Percentiles rank a stretch among this genome's conserved stretches.
Evolutionary conservation across 1,140 invertebrate genomes (phyloP).

Genomic region (Homarus americanus): DNA sequence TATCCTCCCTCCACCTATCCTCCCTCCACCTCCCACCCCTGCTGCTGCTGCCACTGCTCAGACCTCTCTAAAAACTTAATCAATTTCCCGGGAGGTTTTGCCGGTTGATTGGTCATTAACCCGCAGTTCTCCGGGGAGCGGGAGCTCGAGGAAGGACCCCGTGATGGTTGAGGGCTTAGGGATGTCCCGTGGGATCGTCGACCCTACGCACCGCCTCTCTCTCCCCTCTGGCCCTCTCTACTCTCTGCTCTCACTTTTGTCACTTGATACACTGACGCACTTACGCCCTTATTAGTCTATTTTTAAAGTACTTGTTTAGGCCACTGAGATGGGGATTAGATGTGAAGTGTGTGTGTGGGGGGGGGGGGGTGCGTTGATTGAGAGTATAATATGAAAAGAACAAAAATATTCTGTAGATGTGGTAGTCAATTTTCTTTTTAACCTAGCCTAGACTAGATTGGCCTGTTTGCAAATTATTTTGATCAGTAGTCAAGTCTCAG

Average conservation of each 20-base stretch:
- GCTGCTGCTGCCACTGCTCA: not conserved
- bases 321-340: not conserved
- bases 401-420: too few species aligned
- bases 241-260: too few species aligned
- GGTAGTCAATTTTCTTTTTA: too few species aligned
- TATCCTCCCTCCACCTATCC: not conserved
- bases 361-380: too few species aligned
- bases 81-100: slow-evolving; percentile 44
- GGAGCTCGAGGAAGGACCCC: not conserved
- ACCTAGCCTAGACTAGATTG: too few species aligned
- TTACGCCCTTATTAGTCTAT: not conserved
- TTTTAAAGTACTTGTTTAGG: not conserved
- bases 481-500: too few species aligned
- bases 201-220: not conserved
- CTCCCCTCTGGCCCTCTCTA: too few species aligned
- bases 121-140: slow-evolving; percentile 28
- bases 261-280: not conserved
- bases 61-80: slow-evolving; percentile 23
- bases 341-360: not conserved
- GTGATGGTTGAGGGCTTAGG: not conserved
- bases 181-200: not conserved
- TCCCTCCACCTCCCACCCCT: not conserved
- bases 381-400: too few species aligned
- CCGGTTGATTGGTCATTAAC: slow-evolving; percentile 48
- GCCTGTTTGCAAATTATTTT: too few species aligned